phyloP scores from a whole-genome alignment of 2,888 invertebrate species.

The Nasonia oneida region DNA sequence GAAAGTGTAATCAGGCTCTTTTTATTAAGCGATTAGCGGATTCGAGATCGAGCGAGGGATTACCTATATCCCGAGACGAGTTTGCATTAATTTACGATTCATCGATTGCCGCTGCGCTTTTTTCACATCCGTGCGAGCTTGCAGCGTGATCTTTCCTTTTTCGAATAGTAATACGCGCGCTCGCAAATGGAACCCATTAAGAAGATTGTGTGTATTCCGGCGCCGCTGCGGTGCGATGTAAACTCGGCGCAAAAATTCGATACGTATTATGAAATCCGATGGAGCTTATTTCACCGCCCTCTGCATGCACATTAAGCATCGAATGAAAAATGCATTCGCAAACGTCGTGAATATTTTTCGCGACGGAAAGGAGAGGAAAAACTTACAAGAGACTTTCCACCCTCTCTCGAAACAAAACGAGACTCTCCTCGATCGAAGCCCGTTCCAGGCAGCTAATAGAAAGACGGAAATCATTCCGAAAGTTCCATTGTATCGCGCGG shows the following conservation, averaged over 20 bases:
- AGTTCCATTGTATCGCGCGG: neutral
- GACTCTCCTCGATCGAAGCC: neutral
- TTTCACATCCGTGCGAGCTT: neutral
- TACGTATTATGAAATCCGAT: neutral
- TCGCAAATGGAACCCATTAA: neutral
- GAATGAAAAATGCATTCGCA: no score
- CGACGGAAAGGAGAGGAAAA: no score
- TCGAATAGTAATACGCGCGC: neutral
- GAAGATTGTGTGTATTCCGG: neutral
- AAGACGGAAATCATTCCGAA: constrained; percentile 17
- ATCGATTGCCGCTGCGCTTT: neutral
- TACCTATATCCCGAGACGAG: neutral
- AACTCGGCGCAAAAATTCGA: neutral
- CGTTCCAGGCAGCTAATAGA: neutral
- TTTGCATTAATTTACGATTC: neutral
- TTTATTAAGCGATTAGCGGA: neutral
- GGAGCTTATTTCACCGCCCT: neutral
- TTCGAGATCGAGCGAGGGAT: neutral
- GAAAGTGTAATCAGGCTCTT: neutral
- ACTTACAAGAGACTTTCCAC: neutral
- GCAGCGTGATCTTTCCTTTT: neutral
- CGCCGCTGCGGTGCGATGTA: neutral
- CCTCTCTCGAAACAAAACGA: neutral
- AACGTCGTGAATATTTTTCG: no score
- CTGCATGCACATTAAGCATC: neutral